Evolutionary conservation across 2,888 invertebrate genomes (phyloP), one percentile per base, ranked within the genome.

Genomic region (Acleris emargana): DNA sequence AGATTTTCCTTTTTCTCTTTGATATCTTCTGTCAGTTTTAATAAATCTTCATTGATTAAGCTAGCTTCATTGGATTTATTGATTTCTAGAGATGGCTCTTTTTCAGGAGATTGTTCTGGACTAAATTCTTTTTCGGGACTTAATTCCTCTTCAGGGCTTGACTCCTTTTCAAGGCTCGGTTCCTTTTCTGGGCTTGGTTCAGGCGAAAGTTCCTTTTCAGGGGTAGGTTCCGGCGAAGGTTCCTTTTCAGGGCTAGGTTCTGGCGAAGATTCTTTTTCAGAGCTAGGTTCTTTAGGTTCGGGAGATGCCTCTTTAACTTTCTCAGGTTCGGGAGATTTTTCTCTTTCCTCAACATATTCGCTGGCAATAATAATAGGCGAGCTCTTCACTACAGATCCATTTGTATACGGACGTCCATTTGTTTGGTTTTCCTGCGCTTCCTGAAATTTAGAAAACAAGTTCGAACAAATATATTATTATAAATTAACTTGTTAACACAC

Each of bases 321-420:
- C 47, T 69, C 70, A 9, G 67, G 59, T 63, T 75, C 72, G 6
- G 74, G 72, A 28, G 69, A 69, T 7, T 72, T 78, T 45, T 86
- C 84, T 68, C 83, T 86, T n/a, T 81, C 54, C 64, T 88, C 87
- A 32, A 76, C 76, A 69, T 88, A 89, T 75, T 91, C 91, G 69
- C 86, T 89, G 63, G 88, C 81, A 64, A 89, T 85, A 67, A 89
- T 91, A 57, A 90, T 88, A 49, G 90, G 89, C 43, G 89, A 87
- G 71, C 82, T 84, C 68, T 86, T 86, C 47, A 88, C 72, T 25
- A 92, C 79, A 67, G 87, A 88, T 50, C 93, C 93, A 69, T 93
- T 93, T 5, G 91, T 90, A 72, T 89, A 88, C 0, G 91, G 88
- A 72, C 88, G 91, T 81, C 32, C 32, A 32, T 32, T 32, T 9